phyloP scores from a whole-genome alignment of 1,140 invertebrate genomes.

The Pomacea maculata region DNA sequence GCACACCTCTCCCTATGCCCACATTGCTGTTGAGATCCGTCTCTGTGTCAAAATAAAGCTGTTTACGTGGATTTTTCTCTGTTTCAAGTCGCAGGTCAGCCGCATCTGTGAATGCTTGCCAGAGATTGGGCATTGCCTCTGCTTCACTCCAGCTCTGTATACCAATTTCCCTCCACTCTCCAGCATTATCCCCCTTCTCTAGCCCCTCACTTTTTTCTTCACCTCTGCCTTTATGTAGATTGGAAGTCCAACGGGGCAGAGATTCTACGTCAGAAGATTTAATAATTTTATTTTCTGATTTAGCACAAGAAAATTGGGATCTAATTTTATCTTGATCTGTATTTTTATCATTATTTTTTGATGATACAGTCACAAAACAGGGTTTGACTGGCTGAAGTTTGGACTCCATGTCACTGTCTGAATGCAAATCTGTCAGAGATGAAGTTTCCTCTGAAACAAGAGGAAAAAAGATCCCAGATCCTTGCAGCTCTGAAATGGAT shows the following conservation, averaged over 20 bases:
- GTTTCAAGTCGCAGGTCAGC: not conserved
- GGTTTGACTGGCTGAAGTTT: not conserved
- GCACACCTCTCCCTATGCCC: too few relatives aligned
- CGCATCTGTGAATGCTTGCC: slow-evolving; percentile 13
- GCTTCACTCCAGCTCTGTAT: slow-evolving; percentile 7
- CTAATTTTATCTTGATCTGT: too few relatives aligned
- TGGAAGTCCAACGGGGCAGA: too few relatives aligned
- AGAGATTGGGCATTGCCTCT: slow-evolving; percentile 12
- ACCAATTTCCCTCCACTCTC: slow-evolving; percentile 15
- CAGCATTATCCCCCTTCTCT: not conserved
- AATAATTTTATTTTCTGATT: too few relatives aligned
- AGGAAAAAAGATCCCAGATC: slow-evolving; percentile 13
- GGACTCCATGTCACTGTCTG: slow-evolving; percentile 7
- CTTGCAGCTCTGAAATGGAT: slow-evolving; percentile 6
- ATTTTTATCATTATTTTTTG: too few relatives aligned
- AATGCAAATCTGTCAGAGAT: slow-evolving; percentile 4
- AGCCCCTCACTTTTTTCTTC: not conserved
- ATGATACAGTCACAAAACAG: too few relatives aligned
- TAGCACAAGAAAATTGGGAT: too few relatives aligned
- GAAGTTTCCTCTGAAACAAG: slow-evolving; percentile 9
- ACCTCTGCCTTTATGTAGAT: too few relatives aligned
- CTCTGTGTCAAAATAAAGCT: too few relatives aligned
- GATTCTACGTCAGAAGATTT: too few relatives aligned
- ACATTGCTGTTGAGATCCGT: too few relatives aligned
- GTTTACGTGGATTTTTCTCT: too few relatives aligned